Evolutionary conservation across 2,888 invertebrate genomes (phyloP).

Genomic region (Palloptera scutellata): DNA sequence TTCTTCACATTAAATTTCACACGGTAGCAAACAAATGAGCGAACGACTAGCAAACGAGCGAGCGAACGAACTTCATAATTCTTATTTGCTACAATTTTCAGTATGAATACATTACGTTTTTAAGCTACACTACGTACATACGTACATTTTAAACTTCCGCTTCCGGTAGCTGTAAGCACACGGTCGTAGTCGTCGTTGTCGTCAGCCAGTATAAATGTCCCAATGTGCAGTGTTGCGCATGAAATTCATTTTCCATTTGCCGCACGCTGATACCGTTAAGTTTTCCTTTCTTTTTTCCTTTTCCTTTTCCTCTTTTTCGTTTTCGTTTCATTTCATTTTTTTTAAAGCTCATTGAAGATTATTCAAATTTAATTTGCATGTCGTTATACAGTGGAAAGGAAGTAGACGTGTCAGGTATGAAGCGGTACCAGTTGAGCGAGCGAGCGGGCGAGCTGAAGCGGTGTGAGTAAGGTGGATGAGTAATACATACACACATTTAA

Average conservation of each 20-base stretch:
- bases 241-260: slow-evolving; percentile 27
- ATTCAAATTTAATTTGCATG: slow-evolving; percentile 39
- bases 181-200: not conserved
- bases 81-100: slow-evolving; percentile 23
- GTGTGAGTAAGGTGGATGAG: not conserved
- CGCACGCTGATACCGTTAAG: not conserved
- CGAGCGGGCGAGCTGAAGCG: slow-evolving; percentile 3
- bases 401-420: too few relatives aligned
- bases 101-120: slow-evolving; percentile 28
- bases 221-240: slow-evolving; percentile 28
- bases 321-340: slow-evolving; percentile 3
- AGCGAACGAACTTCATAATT: slow-evolving; percentile 27
- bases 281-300: not conserved
- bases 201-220: not conserved
- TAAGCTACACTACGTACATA: not conserved
- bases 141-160: slow-evolving; percentile 16
- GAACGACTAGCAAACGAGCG: too few relatives aligned
- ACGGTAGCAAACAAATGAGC: slow-evolving; percentile 13
- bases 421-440: too few relatives aligned
- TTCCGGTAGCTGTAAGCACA: slow-evolving; percentile 12
- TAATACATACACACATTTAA: not conserved
- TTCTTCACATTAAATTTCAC: slow-evolving; percentile 33
- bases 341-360: slow-evolving; percentile 36
- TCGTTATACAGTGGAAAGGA: not conserved
- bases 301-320: not conserved